phyloP scores from a whole-genome alignment of 2,113 vertebrate species.

The Alces alces region DNA sequence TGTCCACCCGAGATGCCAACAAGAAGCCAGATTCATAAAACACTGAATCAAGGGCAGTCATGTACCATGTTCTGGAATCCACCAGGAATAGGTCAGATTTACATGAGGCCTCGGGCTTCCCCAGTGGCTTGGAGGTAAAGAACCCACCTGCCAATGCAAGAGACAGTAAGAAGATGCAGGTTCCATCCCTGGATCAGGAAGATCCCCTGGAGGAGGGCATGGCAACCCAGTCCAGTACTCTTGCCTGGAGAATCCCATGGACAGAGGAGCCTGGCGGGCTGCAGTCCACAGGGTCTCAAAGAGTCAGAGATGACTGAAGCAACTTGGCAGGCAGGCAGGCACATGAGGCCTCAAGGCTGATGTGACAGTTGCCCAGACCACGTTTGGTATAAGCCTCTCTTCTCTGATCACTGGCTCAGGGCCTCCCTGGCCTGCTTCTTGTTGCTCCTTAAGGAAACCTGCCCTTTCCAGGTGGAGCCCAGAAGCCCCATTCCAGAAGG shows the following conservation, averaged over 20 bases:
- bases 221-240: background rate
- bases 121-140: background rate
- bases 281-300: background rate
- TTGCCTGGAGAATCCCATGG: background rate
- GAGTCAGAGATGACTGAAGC: background rate
- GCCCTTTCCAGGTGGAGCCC: background rate
- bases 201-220: background rate
- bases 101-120: background rate
- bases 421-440: background rate
- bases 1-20: background rate
- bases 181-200: background rate
- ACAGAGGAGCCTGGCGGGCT: background rate
- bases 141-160: background rate
- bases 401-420: background rate
- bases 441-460: background rate
- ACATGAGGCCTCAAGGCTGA: background rate
- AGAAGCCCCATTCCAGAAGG: background rate
- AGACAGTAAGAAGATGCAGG: background rate
- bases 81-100: background rate
- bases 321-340: background rate
- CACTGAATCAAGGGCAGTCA: background rate
- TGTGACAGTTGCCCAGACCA: background rate
- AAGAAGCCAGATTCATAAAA: slow-evolving; percentile 1
- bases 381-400: background rate
- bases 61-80: background rate